Evolutionary conservation across 2,113 vertebrate species (phyloP).

Genomic region (Hydrolagus affinis): DNA sequence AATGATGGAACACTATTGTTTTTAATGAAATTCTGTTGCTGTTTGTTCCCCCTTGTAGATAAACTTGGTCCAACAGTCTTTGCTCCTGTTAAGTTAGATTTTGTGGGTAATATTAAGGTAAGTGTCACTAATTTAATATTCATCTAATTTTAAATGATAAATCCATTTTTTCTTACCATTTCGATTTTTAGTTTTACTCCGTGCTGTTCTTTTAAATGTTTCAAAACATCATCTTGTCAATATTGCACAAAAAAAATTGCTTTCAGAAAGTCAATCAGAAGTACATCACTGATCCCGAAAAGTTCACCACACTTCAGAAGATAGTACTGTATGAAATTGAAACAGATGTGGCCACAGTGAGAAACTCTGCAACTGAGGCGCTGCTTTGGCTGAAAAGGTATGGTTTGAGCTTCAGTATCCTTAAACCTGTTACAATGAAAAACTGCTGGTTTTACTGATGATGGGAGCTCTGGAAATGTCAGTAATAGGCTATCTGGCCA

Average conservation of each 20-base stretch:
- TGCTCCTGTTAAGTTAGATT: slow-evolving; percentile 98
- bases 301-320: slow-evolving; percentile 84
- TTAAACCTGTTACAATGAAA: too few relatives aligned
- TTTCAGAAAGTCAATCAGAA: slow-evolving; percentile 91
- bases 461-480: too few relatives aligned
- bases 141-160: slow-evolving; percentile 34
- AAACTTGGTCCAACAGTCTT: slow-evolving; percentile 95
- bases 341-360: slow-evolving; percentile 64
- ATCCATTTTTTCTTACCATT: background rate
- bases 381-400: slow-evolving; percentile 87
- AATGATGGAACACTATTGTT: background rate
- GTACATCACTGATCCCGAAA: slow-evolving; percentile 71
- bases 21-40: background rate
- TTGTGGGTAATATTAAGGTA: slow-evolving; percentile 98
- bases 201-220: background rate
- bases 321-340: slow-evolving; percentile 84
- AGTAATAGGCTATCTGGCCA: too few relatives aligned
- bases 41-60: slow-evolving; percentile 52
- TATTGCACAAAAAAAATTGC: slow-evolving; percentile 23
- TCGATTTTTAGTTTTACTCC: background rate
- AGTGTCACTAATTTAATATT: slow-evolving; percentile 36
- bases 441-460: too few relatives aligned
- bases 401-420: slow-evolving; percentile 17
- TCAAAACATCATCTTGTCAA: background rate
- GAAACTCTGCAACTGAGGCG: slow-evolving; percentile 92